A percentile compares a stretch with the other conserved stretches of the same genome.
These are phyloP conservation scores for Clivina fossor DNA, from an alignment of 2,888 invertebrate genomes.

Conservation along the genomic window DNA sequence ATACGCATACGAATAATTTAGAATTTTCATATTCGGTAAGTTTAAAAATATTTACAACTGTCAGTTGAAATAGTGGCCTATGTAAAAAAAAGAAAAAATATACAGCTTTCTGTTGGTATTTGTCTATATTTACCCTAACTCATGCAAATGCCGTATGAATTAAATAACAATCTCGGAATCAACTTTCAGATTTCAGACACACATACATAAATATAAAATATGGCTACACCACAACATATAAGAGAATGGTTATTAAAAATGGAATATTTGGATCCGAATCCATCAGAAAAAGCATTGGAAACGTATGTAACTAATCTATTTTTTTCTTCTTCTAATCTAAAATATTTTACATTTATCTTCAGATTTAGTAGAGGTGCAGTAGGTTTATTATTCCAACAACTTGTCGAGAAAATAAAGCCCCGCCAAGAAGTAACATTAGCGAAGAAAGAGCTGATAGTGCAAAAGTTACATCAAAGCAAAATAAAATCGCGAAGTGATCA, in stretches of 20 bases:
- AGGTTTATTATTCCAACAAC: slow-evolving; percentile 20
- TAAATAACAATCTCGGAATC: too few relatives aligned
- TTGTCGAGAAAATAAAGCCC: slow-evolving; percentile 20
- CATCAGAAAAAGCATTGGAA: slow-evolving; percentile 25
- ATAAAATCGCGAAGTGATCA: background rate
- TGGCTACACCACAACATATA: slow-evolving; percentile 16
- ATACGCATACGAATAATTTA: too few relatives aligned
- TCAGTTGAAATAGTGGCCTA: too few relatives aligned
- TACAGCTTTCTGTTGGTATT: too few relatives aligned
- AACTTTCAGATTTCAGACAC: too few relatives aligned
- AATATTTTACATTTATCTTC: slow-evolving; percentile 1
- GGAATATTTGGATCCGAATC: slow-evolving; percentile 19
- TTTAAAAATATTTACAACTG: too few relatives aligned
- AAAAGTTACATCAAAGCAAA: slow-evolving; percentile 1
- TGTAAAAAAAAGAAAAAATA: too few relatives aligned
- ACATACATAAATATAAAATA: too few relatives aligned
- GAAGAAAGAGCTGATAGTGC: slow-evolving; percentile 12
- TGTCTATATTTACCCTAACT: too few relatives aligned
- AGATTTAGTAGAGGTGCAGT: slow-evolving; percentile 17
- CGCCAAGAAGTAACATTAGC: slow-evolving; percentile 10
- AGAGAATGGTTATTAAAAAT: slow-evolving; percentile 23
- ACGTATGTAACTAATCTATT: slow-evolving; percentile 3
- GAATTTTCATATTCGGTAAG: too few relatives aligned
- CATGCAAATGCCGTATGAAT: too few relatives aligned
- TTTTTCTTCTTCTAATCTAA: background rate